Percentiles rank a stretch among this genome's conserved stretches.
phyloP scores from a whole-genome alignment of 2,888 invertebrate species.

The Pteria penguin region DNA sequence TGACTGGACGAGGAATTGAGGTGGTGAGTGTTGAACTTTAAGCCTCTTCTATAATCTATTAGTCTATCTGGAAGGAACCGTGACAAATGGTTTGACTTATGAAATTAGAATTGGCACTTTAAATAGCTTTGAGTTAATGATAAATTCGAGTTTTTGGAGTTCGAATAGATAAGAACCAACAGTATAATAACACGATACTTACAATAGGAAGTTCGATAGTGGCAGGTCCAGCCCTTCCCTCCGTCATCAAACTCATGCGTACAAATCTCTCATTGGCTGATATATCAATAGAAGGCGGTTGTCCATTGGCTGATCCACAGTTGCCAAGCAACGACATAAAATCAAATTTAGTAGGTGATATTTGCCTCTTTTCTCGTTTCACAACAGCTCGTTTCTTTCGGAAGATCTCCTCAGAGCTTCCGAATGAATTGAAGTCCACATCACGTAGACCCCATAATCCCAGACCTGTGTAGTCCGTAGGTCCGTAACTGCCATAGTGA shows the following conservation, averaged over 20 bases:
- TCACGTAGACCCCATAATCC: neutral
- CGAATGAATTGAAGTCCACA: constrained; percentile 6
- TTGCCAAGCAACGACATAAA: constrained; percentile 62
- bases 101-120: no score
- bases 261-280: constrained; percentile 57
- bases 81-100: no score
- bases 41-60: no score
- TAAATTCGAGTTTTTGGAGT: neutral
- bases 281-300: constrained; percentile 63
- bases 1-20: no score
- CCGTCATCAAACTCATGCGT: constrained; percentile 58
- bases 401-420: constrained; percentile 12
- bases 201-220: constrained; percentile 60
- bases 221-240: constrained; percentile 41
- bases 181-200: constrained; percentile 22
- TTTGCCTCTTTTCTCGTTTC: constrained; percentile 6
- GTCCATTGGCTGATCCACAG: constrained; percentile 55
- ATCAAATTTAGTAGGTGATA: neutral
- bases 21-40: no score
- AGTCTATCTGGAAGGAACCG: no score
- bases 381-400: constrained; percentile 28
- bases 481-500: neutral
- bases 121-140: no score
- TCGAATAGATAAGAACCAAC: neutral
- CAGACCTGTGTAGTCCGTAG: constrained; percentile 1